These are phyloP conservation scores for Brachyrhaphis roseni DNA, from an alignment of 2,797 vertebrate genomes.

Conservation along the genomic window DNA sequence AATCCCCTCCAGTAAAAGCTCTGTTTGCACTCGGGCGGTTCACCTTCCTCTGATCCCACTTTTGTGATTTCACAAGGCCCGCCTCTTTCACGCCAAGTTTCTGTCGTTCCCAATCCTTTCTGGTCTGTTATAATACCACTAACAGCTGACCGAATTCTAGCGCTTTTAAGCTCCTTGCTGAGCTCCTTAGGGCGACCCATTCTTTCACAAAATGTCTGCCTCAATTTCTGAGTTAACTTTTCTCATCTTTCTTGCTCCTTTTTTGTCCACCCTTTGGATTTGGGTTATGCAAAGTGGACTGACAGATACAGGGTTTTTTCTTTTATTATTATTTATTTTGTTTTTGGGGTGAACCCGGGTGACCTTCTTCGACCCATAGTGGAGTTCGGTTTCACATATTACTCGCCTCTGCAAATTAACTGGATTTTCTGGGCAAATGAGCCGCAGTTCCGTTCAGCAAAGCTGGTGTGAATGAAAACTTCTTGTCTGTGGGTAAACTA, in stretches of 20 bases:
- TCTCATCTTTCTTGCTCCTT: no score
- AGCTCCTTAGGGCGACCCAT: background rate
- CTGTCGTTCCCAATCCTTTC: background rate
- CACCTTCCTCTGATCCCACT: background rate
- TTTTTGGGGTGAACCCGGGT: background rate
- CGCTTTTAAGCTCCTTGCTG: no score
- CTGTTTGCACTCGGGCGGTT: background rate
- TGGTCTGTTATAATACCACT: background rate
- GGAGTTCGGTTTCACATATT: background rate
- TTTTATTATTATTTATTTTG: no score
- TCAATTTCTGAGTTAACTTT: no score
- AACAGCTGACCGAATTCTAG: background rate
- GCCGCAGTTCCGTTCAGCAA: background rate
- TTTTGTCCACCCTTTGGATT: no score
- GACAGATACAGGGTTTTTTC: no score
- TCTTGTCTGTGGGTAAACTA: background rate
- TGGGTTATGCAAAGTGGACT: no score
- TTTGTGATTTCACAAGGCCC: background rate
- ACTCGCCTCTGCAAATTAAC: background rate
- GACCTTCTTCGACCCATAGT: background rate
- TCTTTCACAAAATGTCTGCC: background rate
- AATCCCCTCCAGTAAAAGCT: background rate
- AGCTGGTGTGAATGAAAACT: background rate
- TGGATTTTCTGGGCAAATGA: background rate
- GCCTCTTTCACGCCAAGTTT: background rate